A percentile compares a stretch with the other conserved stretches of the same genome.
Evolutionary conservation across 2,888 invertebrate species (phyloP).

Genomic region (Amaurobius ferox): DNA sequence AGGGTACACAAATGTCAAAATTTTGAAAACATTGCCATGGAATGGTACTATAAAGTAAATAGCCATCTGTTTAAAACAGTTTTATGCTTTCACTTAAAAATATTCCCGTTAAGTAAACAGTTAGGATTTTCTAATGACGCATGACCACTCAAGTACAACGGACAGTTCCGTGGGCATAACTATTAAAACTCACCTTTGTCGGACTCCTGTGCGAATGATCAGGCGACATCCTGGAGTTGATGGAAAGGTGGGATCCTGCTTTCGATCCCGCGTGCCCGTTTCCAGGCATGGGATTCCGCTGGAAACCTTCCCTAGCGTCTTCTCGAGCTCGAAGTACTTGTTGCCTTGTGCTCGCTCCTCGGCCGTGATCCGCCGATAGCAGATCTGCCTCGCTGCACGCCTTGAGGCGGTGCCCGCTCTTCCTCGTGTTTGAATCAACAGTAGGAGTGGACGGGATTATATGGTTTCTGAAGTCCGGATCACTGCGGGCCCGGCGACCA

Average conservation of each 20-base stretch:
- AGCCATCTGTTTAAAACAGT: too few relatives aligned
- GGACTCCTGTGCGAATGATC: slow-evolving; percentile 29
- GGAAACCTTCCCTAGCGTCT: slow-evolving; percentile 58
- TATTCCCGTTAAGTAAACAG: too few relatives aligned
- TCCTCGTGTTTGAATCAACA: not conserved
- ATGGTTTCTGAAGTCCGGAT: slow-evolving; percentile 89
- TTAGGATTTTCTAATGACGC: too few relatives aligned
- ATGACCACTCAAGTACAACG: not conserved
- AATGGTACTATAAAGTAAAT: too few relatives aligned
- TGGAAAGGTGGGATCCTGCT: slow-evolving; percentile 71
- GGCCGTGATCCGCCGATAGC: slow-evolving; percentile 78
- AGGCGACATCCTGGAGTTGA: slow-evolving; percentile 68
- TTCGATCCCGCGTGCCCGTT: slow-evolving; percentile 64
- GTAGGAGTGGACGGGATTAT: slow-evolving; percentile 78
- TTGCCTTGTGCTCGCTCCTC: slow-evolving; percentile 17
- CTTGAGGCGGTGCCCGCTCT: slow-evolving; percentile 73
- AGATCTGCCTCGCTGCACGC: slow-evolving; percentile 93
- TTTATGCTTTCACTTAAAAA: too few relatives aligned
- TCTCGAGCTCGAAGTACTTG: slow-evolving; percentile 58
- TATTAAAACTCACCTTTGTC: slow-evolving; percentile 25
- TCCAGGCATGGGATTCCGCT: slow-evolving; percentile 60
- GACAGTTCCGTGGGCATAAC: too few relatives aligned
- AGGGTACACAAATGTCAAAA: too few relatives aligned
- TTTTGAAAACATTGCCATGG: too few relatives aligned
- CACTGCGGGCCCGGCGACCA: slow-evolving; percentile 83